Evolutionary conservation across 2,113 vertebrate species (phyloP).

Genomic region (Platichthys stellatus): DNA sequence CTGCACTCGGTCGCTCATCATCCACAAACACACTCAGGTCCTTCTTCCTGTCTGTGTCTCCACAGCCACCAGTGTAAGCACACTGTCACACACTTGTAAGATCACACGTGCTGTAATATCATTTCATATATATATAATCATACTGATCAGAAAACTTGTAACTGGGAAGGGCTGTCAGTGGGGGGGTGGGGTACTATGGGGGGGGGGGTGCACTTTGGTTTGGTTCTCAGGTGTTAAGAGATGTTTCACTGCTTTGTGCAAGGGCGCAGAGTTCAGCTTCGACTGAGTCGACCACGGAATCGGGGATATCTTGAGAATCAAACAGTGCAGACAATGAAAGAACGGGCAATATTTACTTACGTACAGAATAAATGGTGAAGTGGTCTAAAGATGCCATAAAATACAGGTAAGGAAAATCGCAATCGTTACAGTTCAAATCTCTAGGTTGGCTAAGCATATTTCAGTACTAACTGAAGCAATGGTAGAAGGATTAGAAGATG

Average conservation of each 20-base stretch:
- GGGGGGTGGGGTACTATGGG: not conserved
- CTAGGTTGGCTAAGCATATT: constrained; percentile 85
- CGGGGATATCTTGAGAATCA: constrained; percentile 68
- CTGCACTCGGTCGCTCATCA: not conserved
- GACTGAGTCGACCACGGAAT: constrained; percentile 56
- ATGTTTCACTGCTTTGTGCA: constrained; percentile 77
- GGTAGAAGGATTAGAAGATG: constrained; percentile 85
- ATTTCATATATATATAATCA: constrained; percentile 59
- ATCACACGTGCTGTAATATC: constrained; percentile 69
- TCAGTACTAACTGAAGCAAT: constrained; percentile 85
- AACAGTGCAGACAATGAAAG: constrained; percentile 75
- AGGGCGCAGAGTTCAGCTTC: constrained; percentile 76
- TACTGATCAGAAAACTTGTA: constrained; percentile 61
- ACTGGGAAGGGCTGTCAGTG: constrained; percentile 26
- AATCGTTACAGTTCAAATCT: constrained; percentile 84
- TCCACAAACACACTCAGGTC: not conserved
- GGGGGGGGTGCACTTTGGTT: constrained; percentile 79
- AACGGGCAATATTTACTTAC: constrained; percentile 78
- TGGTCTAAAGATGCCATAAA: constrained; percentile 84
- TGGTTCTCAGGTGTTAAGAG: constrained; percentile 77
- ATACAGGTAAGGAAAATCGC: constrained; percentile 84
- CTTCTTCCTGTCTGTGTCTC: constrained; percentile 60
- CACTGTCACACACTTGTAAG: constrained; percentile 58
- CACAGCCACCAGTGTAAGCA: constrained; percentile 50
- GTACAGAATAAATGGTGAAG: constrained; percentile 81